phyloP scores from a whole-genome alignment of 2,888 invertebrate genomes.

The Cyrtodaria siliqua region DNA sequence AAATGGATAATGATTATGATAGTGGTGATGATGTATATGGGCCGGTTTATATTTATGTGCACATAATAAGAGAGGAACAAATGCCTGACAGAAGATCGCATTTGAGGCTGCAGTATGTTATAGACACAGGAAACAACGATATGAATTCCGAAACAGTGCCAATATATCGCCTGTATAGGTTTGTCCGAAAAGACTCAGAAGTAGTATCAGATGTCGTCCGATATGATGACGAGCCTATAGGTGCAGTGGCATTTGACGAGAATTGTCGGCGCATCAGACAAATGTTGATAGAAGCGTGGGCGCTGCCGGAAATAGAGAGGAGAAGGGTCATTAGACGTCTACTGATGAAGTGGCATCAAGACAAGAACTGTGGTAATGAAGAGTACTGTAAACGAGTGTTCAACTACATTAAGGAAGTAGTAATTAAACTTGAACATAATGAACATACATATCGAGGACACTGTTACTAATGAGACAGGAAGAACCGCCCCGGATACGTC shows the following conservation, averaged over 20 bases:
- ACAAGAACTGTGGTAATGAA: conserved; percentile 57
- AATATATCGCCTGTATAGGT: conserved; percentile 24
- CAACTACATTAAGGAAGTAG: conserved; percentile 49
- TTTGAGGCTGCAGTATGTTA: conserved; percentile 9
- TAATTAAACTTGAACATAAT: conserved; percentile 46
- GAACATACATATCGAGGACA: not conserved
- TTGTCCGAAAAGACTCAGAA: conserved; percentile 12
- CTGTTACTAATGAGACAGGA: conserved; percentile 1
- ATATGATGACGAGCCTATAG: conserved; percentile 30
- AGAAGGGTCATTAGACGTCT: conserved; percentile 51
- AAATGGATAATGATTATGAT: not conserved
- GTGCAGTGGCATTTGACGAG: conserved; percentile 38
- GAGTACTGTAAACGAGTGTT: conserved; percentile 53
- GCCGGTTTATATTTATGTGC: conserved; percentile 30
- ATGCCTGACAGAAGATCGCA: not conserved
- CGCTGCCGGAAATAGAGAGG: conserved; percentile 34
- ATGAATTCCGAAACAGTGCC: conserved; percentile 12
- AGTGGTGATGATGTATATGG: not conserved
- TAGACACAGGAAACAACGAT: conserved; percentile 20
- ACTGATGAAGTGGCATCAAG: conserved; percentile 65
- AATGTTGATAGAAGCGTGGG: conserved; percentile 38
- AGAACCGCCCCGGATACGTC: conserved; percentile 10
- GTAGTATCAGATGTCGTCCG: conserved; percentile 14
- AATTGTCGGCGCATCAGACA: conserved; percentile 29
- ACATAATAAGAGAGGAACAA: conserved; percentile 3